These are phyloP conservation scores for Glaucomys volans DNA, from an alignment of 2,113 vertebrate species.

Conservation along the genomic window DNA sequence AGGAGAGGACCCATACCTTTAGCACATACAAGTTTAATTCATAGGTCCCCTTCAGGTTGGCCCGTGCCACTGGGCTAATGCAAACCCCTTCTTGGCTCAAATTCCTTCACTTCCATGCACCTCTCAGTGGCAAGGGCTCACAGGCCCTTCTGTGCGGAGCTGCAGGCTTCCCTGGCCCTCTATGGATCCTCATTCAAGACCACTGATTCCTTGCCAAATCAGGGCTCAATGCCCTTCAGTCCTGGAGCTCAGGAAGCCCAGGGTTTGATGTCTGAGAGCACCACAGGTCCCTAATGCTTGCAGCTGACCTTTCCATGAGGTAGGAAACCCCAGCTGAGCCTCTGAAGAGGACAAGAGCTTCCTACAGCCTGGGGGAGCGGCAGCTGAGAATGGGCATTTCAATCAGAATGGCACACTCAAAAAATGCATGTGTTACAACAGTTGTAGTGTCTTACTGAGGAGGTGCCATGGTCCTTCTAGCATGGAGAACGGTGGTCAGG, in stretches of 20 bases:
- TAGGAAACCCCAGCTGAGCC: neutral
- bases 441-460: neutral
- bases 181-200: neutral
- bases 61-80: neutral
- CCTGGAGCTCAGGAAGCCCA: neutral
- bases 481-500: neutral
- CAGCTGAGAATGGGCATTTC: fast-evolving
- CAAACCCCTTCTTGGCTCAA: neutral
- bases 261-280: neutral
- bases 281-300: neutral
- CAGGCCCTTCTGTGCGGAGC: neutral
- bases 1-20: neutral
- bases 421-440: neutral
- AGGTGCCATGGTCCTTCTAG: neutral
- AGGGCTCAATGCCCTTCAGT: neutral
- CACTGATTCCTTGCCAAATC: neutral
- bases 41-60: neutral
- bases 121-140: neutral
- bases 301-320: neutral
- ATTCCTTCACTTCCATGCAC: neutral
- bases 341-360: neutral
- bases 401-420: neutral
- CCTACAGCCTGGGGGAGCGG: neutral
- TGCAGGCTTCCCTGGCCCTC: neutral
- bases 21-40: neutral